These are phyloP conservation scores for Chromobotia macracanthus DNA, from an alignment of 2,797 vertebrate genomes.

Conservation along the genomic window DNA sequence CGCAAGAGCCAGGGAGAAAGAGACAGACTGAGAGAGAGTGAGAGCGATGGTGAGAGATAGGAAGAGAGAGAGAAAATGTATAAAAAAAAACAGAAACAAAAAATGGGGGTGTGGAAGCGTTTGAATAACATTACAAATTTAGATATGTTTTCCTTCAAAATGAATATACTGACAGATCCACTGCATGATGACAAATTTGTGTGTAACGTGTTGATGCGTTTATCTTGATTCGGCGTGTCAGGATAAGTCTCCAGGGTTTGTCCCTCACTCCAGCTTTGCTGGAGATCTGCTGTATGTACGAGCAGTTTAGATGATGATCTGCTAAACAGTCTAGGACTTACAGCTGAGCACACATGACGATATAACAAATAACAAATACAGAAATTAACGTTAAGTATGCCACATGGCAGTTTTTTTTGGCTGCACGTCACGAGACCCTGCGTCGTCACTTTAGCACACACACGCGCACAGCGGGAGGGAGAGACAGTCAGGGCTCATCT, in stretches of 20 bases:
- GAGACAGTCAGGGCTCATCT: slow-evolving; percentile 39
- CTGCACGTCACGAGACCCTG: not conserved
- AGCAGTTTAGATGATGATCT: not conserved
- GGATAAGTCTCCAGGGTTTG: not conserved
- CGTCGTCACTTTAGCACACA: not conserved
- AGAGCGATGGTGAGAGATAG: slow-evolving; percentile 1
- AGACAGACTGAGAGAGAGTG: slow-evolving; percentile 34
- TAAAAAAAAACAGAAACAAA: slow-evolving; percentile 58
- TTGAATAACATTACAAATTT: slow-evolving; percentile 70
- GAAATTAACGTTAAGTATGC: not conserved
- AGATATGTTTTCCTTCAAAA: slow-evolving; percentile 54
- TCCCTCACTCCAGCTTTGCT: not conserved
- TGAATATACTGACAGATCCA: slow-evolving; percentile 18
- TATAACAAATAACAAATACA: not conserved
- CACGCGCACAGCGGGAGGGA: slow-evolving; percentile 14
- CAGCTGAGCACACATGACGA: not conserved
- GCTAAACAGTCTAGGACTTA: not conserved
- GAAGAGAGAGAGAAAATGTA: slow-evolving; percentile 18
- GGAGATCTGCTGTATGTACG: not conserved
- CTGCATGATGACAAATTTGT: slow-evolving; percentile 20
- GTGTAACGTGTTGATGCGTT: slow-evolving; percentile 38
- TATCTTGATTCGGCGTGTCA: slow-evolving; percentile 5
- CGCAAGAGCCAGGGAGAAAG: slow-evolving; percentile 44
- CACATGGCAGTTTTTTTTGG: not conserved
- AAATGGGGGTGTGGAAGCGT: slow-evolving; percentile 64